Evolutionary conservation across 2,797 vertebrate species (phyloP).

Genomic region (Sebastes reedi): DNA sequence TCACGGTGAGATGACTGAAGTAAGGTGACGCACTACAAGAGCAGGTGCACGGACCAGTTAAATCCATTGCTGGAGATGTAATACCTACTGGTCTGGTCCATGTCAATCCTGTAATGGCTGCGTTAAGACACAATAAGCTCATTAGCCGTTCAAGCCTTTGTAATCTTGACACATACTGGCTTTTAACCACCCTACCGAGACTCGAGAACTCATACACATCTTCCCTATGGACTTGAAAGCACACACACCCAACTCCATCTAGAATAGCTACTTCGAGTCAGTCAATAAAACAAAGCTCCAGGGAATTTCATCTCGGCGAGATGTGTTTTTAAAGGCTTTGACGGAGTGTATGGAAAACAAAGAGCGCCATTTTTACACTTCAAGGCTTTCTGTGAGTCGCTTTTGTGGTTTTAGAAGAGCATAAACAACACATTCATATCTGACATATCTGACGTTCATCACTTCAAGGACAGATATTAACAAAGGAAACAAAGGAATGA

Average conservation of each 20-base stretch:
- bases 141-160: constrained; percentile 40
- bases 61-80: constrained; percentile 29
- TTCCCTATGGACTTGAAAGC: neutral
- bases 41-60: constrained; percentile 23
- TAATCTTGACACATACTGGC: constrained; percentile 47
- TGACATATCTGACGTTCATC: neutral
- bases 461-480: neutral
- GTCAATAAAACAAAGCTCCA: neutral
- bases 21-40: neutral
- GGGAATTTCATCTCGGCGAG: neutral
- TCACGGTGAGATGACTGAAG: neutral
- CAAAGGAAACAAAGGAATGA: neutral
- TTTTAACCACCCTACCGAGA: constrained; percentile 2
- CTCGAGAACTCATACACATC: constrained; percentile 8
- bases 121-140: constrained; percentile 49
- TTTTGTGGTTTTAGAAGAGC: neutral
- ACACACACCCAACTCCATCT: neutral
- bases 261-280: neutral
- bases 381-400: neutral
- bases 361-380: neutral
- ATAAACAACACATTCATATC: neutral
- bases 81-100: constrained; percentile 27
- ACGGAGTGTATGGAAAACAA: neutral
- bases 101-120: constrained; percentile 37
- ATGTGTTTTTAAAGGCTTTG: neutral